Evolutionary conservation across 2,113 vertebrate species (phyloP), one percentile per base, ranked within the genome.

Genomic region (Perca schrenkii): DNA sequence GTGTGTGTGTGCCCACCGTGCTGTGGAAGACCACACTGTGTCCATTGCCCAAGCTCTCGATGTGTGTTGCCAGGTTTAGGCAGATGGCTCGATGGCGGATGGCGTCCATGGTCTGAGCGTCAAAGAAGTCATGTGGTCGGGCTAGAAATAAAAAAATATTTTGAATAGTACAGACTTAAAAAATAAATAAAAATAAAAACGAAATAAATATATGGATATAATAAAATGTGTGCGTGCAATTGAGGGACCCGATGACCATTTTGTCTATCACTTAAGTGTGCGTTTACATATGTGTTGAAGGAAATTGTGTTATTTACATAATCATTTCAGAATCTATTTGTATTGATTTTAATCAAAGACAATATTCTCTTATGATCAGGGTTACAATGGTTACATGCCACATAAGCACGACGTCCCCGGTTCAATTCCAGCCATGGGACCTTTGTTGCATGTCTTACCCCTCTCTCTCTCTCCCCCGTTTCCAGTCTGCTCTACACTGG

Each of bases 11-110:
- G 54, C 96, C 93, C 92, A 99, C 98, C 93, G 97, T 99, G 96
- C 98, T 99, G 86, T 99, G 97, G 91, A 99, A 99, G 83, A 99
- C 98, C 81, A 99, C 98, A 49, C 98, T 99, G 96, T 99, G 97
- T n/a, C 98, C 98, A 78, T 98, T 98, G 83, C 98, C 98, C 92
- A 97, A 95, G 90, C 98, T 99, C 94, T 99, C 98, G 84, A 99
- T 99, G 70, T 98, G 98, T 61, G 98, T 99, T 21, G 97, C 97
- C 86, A 99, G 96, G 91, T 99, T 99, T 92, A 99, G 98, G 93
- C 98, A 99, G 92, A 99, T 99, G 93, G 98, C 98, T 86, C 98
- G 95, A 87, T 99, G 98, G 86, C 98, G 96, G 89, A 99, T 99
- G 74, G 98, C 97, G 80, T 99, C 98, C 97, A 99, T 98, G 74